phyloP scores from a whole-genome alignment of 2,113 vertebrate genomes.

The Salminus brasiliensis region DNA sequence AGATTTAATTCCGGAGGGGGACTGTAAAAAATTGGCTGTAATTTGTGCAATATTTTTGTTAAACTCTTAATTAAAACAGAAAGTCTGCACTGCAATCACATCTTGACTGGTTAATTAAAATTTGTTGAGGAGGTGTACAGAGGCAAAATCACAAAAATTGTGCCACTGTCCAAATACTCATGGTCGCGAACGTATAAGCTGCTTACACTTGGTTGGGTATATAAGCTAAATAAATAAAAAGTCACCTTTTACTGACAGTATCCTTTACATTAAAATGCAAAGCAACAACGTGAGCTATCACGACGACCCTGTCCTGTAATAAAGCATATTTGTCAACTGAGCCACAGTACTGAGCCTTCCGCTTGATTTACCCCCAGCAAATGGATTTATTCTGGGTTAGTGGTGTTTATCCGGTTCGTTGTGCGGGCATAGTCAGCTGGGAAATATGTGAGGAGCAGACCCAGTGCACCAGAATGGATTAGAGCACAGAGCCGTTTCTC shows the following conservation, averaged over 20 bases:
- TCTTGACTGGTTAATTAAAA: too few species aligned
- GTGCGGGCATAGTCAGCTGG: conserved; percentile 43
- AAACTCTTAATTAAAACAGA: too few species aligned
- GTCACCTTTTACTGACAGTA: background rate
- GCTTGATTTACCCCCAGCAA: conserved; percentile 37
- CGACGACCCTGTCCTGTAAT: background rate
- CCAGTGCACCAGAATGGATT: conserved; percentile 49
- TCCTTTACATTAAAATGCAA: background rate
- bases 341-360: conserved; percentile 11
- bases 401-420: conserved; percentile 41
- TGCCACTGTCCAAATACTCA: too few species aligned
- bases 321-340: conserved; percentile 14
- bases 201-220: background rate
- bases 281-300: background rate
- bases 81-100: too few species aligned
- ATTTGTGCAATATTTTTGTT: too few species aligned
- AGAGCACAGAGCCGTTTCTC: conserved; percentile 36
- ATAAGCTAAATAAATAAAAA: background rate
- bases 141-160: too few species aligned
- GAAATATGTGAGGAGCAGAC: conserved; percentile 51
- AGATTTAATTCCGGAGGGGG: too few species aligned
- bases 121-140: too few species aligned
- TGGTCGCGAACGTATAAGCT: background rate
- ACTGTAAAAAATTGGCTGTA: too few species aligned
- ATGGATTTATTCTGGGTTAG: conserved; percentile 47